Conservation (phyloP, 1,140 invertebrate genomes). For the Atta cephalotes region DNA sequence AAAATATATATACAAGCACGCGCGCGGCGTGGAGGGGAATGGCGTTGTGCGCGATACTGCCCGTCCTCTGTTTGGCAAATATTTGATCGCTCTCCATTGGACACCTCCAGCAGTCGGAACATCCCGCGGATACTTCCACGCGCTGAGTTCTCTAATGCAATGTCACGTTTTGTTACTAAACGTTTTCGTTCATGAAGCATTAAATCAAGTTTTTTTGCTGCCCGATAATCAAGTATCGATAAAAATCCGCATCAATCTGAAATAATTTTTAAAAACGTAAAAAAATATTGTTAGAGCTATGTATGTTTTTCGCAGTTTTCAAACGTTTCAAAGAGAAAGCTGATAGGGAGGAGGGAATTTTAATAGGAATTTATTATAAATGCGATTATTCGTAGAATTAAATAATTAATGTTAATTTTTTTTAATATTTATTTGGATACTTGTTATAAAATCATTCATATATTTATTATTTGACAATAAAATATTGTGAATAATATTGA, state of each 20-base stretch:
- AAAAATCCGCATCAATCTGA: conserved; percentile 14
- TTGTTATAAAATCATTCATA: neutral
- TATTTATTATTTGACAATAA: neutral
- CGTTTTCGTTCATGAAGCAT: conserved; percentile 1
- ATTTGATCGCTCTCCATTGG: conserved; percentile 75
- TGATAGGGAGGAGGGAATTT: neutral
- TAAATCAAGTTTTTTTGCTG: neutral
- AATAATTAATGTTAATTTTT: neutral
- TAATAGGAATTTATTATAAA: neutral
- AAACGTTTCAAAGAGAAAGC: neutral
- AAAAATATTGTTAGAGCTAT: conserved; percentile 16
- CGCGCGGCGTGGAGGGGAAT: neutral
- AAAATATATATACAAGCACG: conserved; percentile 74
- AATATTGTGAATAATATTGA: neutral
- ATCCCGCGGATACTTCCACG: conserved; percentile 65
- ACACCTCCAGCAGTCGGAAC: conserved; percentile 71
- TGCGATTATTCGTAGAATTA: neutral
- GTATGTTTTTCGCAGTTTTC: neutral
- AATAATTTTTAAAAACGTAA: neutral
- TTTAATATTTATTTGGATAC: neutral
- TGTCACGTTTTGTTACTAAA: conserved; percentile 53
- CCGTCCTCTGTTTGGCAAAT: conserved; percentile 69
- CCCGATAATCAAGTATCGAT: neutral
- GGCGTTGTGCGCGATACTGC: conserved; percentile 62
- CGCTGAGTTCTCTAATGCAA: conserved; percentile 49